Evolutionary conservation across 2,113 vertebrate genomes (phyloP).

Genomic region (Himantopus leucocephalus): DNA sequence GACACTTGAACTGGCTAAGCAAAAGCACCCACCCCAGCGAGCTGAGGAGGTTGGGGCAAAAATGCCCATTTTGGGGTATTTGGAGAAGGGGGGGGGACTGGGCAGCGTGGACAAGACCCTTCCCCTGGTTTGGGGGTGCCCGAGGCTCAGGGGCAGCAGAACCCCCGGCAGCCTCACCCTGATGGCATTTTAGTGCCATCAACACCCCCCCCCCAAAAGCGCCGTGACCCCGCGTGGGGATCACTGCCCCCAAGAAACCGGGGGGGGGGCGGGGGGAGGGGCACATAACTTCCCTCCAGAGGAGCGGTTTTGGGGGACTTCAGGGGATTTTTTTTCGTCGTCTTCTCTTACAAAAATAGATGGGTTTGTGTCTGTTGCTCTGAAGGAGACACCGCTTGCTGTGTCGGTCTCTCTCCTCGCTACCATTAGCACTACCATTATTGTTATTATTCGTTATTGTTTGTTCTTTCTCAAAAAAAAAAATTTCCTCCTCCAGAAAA

Average conservation of each 20-base stretch:
- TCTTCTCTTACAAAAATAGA: constrained; percentile 56
- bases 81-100: background rate
- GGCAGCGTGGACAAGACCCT: background rate
- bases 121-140: background rate
- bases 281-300: background rate
- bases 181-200: background rate
- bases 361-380: background rate
- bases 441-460: background rate
- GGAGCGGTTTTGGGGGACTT: constrained; percentile 82
- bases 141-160: background rate
- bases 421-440: background rate
- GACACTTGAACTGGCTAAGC: background rate
- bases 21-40: background rate
- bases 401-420: background rate
- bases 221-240: background rate
- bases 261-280: background rate
- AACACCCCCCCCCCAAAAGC: background rate
- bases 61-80: background rate
- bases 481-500: background rate
- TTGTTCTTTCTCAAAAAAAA: background rate
- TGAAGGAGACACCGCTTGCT: background rate
- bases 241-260: background rate
- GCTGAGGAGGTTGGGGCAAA: background rate
- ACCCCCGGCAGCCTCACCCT: background rate
- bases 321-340: constrained; percentile 52